phyloP scores from a whole-genome alignment of 2,888 invertebrate genomes.

The Antheraea assamensis region DNA sequence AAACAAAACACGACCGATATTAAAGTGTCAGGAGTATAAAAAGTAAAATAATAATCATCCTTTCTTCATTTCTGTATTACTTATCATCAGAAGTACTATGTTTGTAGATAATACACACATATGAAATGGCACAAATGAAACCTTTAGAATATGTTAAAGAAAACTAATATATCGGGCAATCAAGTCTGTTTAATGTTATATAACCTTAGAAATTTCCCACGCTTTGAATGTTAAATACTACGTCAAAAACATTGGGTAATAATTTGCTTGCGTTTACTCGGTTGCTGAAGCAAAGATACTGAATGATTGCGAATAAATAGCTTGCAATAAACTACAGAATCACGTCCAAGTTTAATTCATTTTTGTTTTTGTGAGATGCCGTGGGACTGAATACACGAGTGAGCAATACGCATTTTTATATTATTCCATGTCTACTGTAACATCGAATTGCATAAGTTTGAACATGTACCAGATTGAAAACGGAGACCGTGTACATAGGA shows the following conservation, averaged over 20 bases:
- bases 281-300: not conserved
- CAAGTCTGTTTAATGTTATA: no score
- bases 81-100: not conserved
- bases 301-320: not conserved
- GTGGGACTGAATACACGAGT: no score
- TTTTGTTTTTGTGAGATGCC: not conserved
- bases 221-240: no score
- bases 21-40: no score
- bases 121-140: not conserved
- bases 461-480: slow-evolving; percentile 68
- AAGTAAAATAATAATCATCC: no score
- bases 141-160: no score
- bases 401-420: slow-evolving; percentile 63
- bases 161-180: no score
- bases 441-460: slow-evolving; percentile 52
- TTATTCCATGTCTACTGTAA: slow-evolving; percentile 64
- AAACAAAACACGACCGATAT: no score
- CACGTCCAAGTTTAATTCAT: not conserved
- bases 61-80: no score
- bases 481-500: slow-evolving; percentile 61
- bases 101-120: not conserved
- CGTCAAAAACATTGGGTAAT: no score
- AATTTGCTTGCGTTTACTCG: no score
- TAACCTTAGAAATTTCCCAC: no score
- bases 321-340: not conserved